Evolutionary conservation across 1,140 invertebrate genomes (phyloP).

Genomic region (Pachyrhynchus sulphureomaculatus): DNA sequence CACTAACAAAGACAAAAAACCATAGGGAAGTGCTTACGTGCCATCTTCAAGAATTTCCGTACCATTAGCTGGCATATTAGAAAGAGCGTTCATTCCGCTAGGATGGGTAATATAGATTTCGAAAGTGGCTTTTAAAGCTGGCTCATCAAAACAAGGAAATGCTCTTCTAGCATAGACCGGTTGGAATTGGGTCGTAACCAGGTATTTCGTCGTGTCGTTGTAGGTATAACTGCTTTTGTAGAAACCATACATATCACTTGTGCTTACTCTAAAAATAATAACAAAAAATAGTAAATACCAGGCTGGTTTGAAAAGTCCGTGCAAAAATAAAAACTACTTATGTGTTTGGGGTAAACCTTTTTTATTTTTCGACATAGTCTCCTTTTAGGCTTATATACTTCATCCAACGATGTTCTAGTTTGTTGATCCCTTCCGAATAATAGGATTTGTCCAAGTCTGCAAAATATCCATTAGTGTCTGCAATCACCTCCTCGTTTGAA

Average conservation of each 20-base stretch:
- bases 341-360: too few species aligned
- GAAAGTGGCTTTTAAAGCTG: slow-evolving; percentile 76
- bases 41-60: too few species aligned
- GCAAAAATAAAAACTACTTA: too few species aligned
- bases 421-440: too few species aligned
- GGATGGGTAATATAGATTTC: slow-evolving; percentile 64
- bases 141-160: slow-evolving; percentile 91
- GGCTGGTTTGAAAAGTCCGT: too few species aligned
- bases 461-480: too few species aligned
- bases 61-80: slow-evolving; percentile 56
- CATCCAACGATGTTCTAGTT: too few species aligned
- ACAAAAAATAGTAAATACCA: neutral
- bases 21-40: neutral
- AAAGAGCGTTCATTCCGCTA: slow-evolving; percentile 56
- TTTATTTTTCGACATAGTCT: too few species aligned
- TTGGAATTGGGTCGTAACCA: slow-evolving; percentile 79
- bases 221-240: slow-evolving; percentile 34
- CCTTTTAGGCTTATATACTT: too few species aligned
- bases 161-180: slow-evolving; percentile 75
- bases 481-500: too few species aligned
- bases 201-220: slow-evolving; percentile 18
- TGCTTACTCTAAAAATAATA: slow-evolving; percentile 15
- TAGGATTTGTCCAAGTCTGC: too few species aligned
- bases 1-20: neutral
- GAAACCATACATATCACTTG: slow-evolving; percentile 35